Evolutionary conservation across 2,888 invertebrate genomes (phyloP).

Genomic region (Encarsia formosa): DNA sequence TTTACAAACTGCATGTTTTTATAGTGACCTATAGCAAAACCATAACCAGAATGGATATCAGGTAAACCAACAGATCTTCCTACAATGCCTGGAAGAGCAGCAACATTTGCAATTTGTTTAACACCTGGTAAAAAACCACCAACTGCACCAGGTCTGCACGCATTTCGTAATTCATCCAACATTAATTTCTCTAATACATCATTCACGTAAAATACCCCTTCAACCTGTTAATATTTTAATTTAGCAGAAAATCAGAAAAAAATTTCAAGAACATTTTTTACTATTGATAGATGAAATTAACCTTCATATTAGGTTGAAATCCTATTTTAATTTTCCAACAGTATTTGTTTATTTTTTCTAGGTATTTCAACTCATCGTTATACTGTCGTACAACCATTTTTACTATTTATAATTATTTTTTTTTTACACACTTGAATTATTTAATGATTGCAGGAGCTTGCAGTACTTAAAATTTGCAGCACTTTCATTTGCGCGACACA

Average conservation of each 20-base stretch:
- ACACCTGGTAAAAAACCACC: constrained; percentile 98
- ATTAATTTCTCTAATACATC: constrained; percentile 85
- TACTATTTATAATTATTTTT: background rate
- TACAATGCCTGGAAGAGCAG: constrained; percentile 95
- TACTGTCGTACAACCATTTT: constrained; percentile 87
- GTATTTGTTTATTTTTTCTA: constrained; percentile 81
- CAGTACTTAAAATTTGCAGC: too few species aligned
- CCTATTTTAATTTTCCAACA: constrained; percentile 96
- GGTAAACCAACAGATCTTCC: constrained; percentile 90
- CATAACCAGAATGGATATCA: constrained; percentile 97
- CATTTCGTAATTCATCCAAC: constrained; percentile 92
- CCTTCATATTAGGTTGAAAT: constrained; percentile 98
- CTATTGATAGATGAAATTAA: constrained; percentile 38
- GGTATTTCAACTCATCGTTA: constrained; percentile 86
- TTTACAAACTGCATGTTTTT: too few species aligned
- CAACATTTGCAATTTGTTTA: constrained; percentile 98
- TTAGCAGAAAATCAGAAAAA: constrained; percentile 3
- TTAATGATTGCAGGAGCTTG: too few species aligned
- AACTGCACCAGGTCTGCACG: constrained; percentile 82
- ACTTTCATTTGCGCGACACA: background rate
- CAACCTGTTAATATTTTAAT: constrained; percentile 63
- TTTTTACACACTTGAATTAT: background rate
- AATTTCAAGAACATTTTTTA: background rate
- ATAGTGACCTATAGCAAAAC: constrained; percentile 88
- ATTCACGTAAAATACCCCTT: constrained; percentile 97